Percentiles rank a stretch among this genome's conserved stretches.
Conservation (phyloP, 37 sponge, comb jelly and placozoan species). For the Hexactinellida sp. region DNA sequence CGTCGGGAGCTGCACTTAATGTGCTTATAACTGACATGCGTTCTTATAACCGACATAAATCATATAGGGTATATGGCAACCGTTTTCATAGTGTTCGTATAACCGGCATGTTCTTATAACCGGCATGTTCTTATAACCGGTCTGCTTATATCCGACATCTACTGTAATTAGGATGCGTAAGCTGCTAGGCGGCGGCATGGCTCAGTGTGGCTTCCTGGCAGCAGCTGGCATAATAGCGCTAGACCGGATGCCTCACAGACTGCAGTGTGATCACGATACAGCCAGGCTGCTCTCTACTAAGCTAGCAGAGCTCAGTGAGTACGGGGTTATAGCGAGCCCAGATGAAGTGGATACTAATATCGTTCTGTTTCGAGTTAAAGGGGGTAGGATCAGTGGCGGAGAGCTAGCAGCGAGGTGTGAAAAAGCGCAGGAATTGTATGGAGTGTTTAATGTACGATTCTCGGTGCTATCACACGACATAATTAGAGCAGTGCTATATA, state of each 20-base stretch:
- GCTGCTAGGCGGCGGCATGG: conserved; percentile 58
- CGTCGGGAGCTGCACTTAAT: no score
- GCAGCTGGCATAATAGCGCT: conserved; percentile 53
- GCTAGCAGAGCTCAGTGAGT: conserved; percentile 22
- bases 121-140: no score
- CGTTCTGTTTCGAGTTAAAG: conserved; percentile 26
- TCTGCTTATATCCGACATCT: no score
- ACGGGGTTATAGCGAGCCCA: conserved; percentile 34
- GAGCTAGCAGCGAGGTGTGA: neutral
- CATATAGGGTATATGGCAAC: no score
- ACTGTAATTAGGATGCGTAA: no score
- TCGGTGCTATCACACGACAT: neutral
- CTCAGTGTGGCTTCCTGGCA: conserved; percentile 63
- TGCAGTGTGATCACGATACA: conserved; percentile 47
- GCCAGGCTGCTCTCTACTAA: conserved; percentile 34
- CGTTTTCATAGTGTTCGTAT: no score
- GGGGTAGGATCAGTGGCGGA: neutral
- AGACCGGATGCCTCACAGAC: conserved; percentile 22
- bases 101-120: no score
- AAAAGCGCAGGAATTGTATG: neutral
- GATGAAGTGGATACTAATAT: conserved; percentile 45
- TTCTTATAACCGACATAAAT: no score
- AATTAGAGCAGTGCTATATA: neutral
- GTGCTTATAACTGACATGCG: no score
- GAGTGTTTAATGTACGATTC: neutral